Evolutionary conservation across 2,797 vertebrate species (phyloP).

Genomic region (Sebastes oblongus): DNA sequence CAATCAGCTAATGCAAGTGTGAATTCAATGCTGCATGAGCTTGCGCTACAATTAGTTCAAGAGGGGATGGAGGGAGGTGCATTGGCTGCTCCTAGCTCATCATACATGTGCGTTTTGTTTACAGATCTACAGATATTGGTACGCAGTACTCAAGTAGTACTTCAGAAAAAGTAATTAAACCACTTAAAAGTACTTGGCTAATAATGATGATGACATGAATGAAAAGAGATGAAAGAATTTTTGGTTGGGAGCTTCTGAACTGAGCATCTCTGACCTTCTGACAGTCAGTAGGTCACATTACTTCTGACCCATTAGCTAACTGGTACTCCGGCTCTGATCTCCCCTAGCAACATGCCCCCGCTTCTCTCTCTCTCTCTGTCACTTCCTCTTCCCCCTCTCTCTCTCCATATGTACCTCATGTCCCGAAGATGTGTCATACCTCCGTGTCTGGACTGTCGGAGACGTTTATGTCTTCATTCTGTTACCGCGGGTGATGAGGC

Average conservation of each 20-base stretch:
- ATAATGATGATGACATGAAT: not conserved
- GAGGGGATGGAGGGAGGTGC: not conserved
- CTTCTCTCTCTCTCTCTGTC: not conserved
- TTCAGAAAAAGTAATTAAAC: not conserved
- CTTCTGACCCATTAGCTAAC: constrained; percentile 72
- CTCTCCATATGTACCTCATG: constrained; percentile 56
- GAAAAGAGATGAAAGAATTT: not conserved
- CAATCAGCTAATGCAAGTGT: not conserved
- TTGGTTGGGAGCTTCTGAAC: constrained; percentile 1
- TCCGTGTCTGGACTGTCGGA: constrained; percentile 62
- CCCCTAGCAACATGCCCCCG: constrained; percentile 51
- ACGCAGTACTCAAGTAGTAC: not conserved
- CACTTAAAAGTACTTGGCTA: not conserved
- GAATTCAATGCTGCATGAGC: not conserved
- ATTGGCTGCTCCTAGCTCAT: not conserved
- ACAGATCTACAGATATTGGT: not conserved
- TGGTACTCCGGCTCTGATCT: constrained; percentile 62
- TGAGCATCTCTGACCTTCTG: constrained; percentile 48
- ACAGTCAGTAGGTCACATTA: constrained; percentile 72
- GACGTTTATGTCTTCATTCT: constrained; percentile 61
- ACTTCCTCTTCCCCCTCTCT: constrained; percentile 21
- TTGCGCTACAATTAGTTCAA: not conserved
- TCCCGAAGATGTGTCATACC: constrained; percentile 59
- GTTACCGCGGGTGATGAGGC: constrained; percentile 58
- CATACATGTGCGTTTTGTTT: not conserved